Evolutionary conservation across 2,797 vertebrate species (phyloP).

Genomic region (Thamnophis elegans): DNA sequence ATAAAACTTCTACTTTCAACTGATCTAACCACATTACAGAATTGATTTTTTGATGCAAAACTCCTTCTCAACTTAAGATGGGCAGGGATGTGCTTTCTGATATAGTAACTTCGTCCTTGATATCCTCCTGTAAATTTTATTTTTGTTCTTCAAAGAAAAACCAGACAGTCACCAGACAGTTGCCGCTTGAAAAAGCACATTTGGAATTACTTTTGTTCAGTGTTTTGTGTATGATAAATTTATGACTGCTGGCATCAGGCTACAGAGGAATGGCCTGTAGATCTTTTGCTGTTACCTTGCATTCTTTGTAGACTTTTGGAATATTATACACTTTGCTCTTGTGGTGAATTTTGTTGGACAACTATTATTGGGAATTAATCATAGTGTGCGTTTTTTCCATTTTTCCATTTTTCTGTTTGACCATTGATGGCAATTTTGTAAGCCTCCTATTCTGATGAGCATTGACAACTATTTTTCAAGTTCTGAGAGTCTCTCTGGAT

Average conservation of each 20-base stretch:
- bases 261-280: neutral
- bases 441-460: neutral
- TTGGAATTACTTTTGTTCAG: neutral
- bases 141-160: too few species aligned
- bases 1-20: neutral
- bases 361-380: neutral
- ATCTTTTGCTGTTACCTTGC: neutral
- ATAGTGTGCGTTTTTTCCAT: neutral
- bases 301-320: neutral
- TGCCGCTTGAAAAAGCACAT: too few species aligned
- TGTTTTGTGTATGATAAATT: neutral
- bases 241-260: neutral
- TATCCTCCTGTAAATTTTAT: neutral
- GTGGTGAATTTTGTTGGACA: neutral
- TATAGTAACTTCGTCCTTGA: neutral
- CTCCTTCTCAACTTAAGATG: neutral
- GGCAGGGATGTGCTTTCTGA: neutral
- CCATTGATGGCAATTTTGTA: neutral
- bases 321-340: neutral
- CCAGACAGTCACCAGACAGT: too few species aligned
- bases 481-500: neutral
- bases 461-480: neutral
- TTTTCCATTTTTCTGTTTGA: neutral
- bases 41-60: neutral
- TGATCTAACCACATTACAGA: neutral